Conservation (phyloP, 2,797 vertebrate species). For the Eptatretus atami region DNA sequence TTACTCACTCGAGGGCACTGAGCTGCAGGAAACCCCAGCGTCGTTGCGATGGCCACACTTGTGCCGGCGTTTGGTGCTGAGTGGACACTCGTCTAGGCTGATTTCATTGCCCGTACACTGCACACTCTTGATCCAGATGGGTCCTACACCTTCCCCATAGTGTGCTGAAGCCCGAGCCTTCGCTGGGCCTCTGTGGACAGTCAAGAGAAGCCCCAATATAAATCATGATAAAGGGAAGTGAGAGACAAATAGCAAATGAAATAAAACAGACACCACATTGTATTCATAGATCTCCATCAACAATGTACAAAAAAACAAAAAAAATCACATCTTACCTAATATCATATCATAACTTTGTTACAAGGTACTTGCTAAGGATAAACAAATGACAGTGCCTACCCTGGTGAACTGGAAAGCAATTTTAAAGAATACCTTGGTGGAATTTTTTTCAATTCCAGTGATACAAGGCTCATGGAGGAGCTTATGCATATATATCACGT, state of each 20-base stretch:
- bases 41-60: slow-evolving; percentile 37
- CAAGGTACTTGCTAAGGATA: too few relatives aligned
- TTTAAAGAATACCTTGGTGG: too few relatives aligned
- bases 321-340: too few relatives aligned
- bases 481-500: too few relatives aligned
- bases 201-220: neutral
- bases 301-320: too few relatives aligned
- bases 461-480: too few relatives aligned
- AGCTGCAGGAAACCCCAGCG: slow-evolving; percentile 14
- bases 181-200: slow-evolving; percentile 29
- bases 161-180: slow-evolving; percentile 22
- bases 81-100: slow-evolving; percentile 28
- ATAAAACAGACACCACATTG: neutral
- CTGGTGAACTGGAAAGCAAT: too few relatives aligned
- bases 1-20: neutral
- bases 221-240: neutral
- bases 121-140: slow-evolving; percentile 35
- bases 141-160: slow-evolving; percentile 21
- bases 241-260: neutral
- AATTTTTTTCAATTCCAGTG: too few relatives aligned
- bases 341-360: too few relatives aligned
- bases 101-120: slow-evolving; percentile 48
- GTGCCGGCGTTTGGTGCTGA: slow-evolving; percentile 17
- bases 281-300: too few relatives aligned
- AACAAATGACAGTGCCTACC: too few relatives aligned